Evolutionary conservation across 2,888 invertebrate species (phyloP).

Genomic region (Lasioglossum morio): DNA sequence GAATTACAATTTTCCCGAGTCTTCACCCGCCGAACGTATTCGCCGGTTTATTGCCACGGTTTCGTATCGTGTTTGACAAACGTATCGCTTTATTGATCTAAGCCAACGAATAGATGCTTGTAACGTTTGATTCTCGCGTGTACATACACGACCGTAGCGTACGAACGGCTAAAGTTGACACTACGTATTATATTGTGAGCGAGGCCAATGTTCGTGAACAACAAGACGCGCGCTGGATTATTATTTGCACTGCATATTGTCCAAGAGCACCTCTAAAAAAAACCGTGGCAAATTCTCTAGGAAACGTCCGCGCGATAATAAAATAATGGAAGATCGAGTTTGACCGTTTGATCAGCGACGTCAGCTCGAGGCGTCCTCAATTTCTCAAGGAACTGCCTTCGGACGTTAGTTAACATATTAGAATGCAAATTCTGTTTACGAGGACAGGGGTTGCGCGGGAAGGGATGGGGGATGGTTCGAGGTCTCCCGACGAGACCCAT

Average conservation of each 20-base stretch:
- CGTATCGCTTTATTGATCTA: conserved; percentile 21
- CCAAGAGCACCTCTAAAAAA: background rate
- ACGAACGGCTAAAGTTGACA: background rate
- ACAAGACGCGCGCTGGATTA: background rate
- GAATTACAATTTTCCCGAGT: conserved; percentile 15
- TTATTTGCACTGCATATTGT: background rate
- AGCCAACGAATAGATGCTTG: background rate
- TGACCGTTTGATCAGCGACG: background rate
- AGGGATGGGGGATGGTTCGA: conserved; percentile 42
- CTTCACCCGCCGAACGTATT: conserved; percentile 18
- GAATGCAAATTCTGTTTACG: conserved; percentile 68
- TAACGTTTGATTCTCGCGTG: background rate
- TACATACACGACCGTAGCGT: background rate
- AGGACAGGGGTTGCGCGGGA: background rate
- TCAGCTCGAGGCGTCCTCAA: conserved; percentile 24
- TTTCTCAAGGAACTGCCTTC: conserved; percentile 47
- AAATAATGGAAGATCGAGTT: too few species aligned
- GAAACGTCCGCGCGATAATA: too few species aligned
- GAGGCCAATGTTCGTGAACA: background rate
- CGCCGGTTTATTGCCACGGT: background rate
- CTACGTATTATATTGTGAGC: background rate
- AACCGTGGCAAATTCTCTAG: too few species aligned
- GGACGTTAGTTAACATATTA: conserved; percentile 65
- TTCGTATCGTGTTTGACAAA: conserved; percentile 9
- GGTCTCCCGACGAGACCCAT: conserved; percentile 61